Evolutionary conservation across 2,888 invertebrate species (phyloP).

Genomic region (Aphodius granarius): DNA sequence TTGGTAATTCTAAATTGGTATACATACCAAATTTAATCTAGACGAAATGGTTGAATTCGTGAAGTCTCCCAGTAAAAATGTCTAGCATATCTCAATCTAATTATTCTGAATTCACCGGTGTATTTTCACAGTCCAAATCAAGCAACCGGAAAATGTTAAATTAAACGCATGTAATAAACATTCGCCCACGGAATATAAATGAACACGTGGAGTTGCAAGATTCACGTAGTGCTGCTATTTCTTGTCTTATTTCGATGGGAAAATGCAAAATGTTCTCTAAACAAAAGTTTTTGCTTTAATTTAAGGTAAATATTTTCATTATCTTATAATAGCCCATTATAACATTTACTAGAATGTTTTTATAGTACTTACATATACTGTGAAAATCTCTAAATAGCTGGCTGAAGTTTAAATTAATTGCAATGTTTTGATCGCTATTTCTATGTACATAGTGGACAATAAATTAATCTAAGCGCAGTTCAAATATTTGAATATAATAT

Average conservation of each 20-base stretch:
- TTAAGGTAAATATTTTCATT: neutral
- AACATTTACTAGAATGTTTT: neutral
- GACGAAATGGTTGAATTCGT: too few species aligned
- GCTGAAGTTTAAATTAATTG: neutral
- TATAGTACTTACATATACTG: neutral
- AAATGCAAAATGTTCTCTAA: neutral
- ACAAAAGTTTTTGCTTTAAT: neutral
- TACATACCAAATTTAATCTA: too few species aligned
- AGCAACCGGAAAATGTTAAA: neutral
- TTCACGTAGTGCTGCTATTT: too few species aligned
- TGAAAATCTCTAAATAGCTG: neutral
- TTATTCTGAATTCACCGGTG: neutral
- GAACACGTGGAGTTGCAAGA: neutral
- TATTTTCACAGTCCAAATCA: neutral
- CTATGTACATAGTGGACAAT: too few species aligned
- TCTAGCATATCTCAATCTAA: neutral
- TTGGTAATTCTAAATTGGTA: too few species aligned
- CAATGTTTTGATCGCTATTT: neutral
- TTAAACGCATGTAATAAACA: neutral
- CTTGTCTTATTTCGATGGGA: too few species aligned
- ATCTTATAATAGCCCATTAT: neutral
- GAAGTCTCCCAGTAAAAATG: neutral
- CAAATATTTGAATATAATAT: too few species aligned
- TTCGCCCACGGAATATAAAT: neutral
- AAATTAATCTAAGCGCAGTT: too few species aligned